Base-by-base conservation (phyloP, 2,888 invertebrate species). In the Dioctria rufipes region DNA sequence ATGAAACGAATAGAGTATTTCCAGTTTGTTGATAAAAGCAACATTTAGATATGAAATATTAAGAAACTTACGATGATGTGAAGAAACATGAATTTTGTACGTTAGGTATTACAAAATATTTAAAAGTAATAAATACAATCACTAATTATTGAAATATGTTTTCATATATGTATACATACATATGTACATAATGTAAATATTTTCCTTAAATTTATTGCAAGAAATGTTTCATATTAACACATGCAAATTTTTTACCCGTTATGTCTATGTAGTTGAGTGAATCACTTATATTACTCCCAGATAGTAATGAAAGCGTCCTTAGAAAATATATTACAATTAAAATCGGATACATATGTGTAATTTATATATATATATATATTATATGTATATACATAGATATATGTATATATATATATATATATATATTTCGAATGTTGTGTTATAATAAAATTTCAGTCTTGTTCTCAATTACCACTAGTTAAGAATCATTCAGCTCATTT, bases 401-500 rank as follows among this genome's bases (percentile, higher is more conserved):
- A 25, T 25, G 2, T 25, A 25, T 25, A 25, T 25, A 25, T 25
- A 25, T 61, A 42, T 61, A 60, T 77, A 42, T 61, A 60, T 77
- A 61, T 80, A 66, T 69, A 71, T 78, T 71, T 71, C 78, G n/a
- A 42, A 54, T 54, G 6, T 80, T 80, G 13, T 71, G 69, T 81
- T 82, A 88, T 86, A 88, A 87, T 88, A 88, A 86, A 85, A 87
- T 86, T 87, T 88, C 88, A 88, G 88, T 88, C 88, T 88, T 88
- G 85, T 87, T 85, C 86, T 87, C 87, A 86, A 85, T 88, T 87
- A 87, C 88, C 87, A 86, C 85, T 87, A 88, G 88, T 89, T 89
- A 89, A 87, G 88, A 87, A 86, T 82, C 81, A 87, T 86, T 85
- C 85, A 86, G 87, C 85, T 86, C 86, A 84, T 86, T 84, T 82